These are phyloP conservation scores for Drosophila rhopaloa DNA, from an alignment of 1,140 invertebrate species.

Conservation along the genomic window DNA sequence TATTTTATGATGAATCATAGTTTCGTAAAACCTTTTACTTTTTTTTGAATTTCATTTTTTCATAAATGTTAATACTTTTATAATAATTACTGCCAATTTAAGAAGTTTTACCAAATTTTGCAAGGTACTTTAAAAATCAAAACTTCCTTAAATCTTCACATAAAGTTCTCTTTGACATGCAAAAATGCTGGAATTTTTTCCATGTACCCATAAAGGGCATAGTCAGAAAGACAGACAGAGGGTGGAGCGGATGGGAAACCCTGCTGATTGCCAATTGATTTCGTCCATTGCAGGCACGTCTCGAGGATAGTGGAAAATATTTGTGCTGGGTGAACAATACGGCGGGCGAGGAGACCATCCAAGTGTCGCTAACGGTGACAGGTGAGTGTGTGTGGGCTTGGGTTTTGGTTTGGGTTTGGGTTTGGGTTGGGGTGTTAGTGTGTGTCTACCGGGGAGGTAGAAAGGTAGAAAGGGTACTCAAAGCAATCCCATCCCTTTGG, in stretches of 20 bases:
- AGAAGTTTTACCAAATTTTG: too few relatives aligned
- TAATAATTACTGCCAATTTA: too few relatives aligned
- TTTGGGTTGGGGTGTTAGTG: background rate
- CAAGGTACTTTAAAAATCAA: background rate
- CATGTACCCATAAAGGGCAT: background rate
- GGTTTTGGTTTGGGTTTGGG: background rate
- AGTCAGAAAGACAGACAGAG: background rate
- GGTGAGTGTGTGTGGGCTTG: constrained; percentile 76
- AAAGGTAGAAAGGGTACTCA: constrained; percentile 14
- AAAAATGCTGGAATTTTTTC: background rate
- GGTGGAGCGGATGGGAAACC: constrained; percentile 25
- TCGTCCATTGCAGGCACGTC: constrained; percentile 85
- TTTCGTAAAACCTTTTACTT: too few relatives aligned
- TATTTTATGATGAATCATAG: too few relatives aligned
- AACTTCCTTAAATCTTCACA: background rate
- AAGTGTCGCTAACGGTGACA: constrained; percentile 90
- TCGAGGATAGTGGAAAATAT: constrained; percentile 93
- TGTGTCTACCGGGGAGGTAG: constrained; percentile 2
- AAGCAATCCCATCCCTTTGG: constrained; percentile 5
- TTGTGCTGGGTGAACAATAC: constrained; percentile 95
- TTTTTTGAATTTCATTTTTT: too few relatives aligned
- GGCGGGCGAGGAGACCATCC: constrained; percentile 92
- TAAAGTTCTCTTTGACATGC: background rate
- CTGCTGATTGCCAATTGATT: constrained; percentile 78
- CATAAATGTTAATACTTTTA: too few relatives aligned